Evolutionary conservation across 2,797 vertebrate species (phyloP).

Genomic region (Perodicticus potto): DNA sequence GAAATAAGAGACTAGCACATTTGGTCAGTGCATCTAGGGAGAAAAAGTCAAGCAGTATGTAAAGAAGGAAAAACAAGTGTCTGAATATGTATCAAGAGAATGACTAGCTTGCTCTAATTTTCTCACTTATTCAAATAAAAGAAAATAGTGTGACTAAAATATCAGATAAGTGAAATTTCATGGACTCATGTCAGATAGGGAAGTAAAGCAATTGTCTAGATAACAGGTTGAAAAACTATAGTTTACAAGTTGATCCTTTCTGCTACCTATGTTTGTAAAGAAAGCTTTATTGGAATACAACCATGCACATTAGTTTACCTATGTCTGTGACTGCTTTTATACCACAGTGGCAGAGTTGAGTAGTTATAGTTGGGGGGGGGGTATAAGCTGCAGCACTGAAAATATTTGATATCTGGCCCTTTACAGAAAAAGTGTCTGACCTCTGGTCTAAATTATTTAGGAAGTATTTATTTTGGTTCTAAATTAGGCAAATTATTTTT

Average conservation of each 20-base stretch:
- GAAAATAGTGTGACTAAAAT: constrained; percentile 48
- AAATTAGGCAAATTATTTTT: constrained; percentile 47
- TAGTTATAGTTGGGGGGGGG: neutral
- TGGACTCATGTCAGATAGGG: neutral
- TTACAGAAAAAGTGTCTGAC: neutral
- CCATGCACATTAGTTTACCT: neutral
- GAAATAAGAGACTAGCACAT: constrained; percentile 5
- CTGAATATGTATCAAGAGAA: neutral
- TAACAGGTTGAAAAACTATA: neutral
- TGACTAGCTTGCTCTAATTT: neutral
- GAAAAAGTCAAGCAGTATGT: constrained; percentile 23
- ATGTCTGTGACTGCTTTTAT: neutral
- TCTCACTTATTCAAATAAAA: constrained; percentile 33
- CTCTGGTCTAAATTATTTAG: neutral
- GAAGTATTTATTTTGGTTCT: constrained; percentile 15
- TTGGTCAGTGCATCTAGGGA: neutral
- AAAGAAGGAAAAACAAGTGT: constrained; percentile 30
- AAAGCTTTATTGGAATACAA: constrained; percentile 4
- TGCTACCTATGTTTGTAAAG: constrained; percentile 4
- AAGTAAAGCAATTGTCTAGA: neutral
- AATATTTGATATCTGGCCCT: neutral
- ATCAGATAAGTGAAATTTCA: neutral
- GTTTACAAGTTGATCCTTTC: neutral
- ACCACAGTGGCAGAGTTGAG: neutral
- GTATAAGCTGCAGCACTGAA: neutral